Evolutionary conservation across 1,140 invertebrate species (phyloP), one percentile per base, ranked within the genome.

Genomic region (Dolichoris vasculosae): DNA sequence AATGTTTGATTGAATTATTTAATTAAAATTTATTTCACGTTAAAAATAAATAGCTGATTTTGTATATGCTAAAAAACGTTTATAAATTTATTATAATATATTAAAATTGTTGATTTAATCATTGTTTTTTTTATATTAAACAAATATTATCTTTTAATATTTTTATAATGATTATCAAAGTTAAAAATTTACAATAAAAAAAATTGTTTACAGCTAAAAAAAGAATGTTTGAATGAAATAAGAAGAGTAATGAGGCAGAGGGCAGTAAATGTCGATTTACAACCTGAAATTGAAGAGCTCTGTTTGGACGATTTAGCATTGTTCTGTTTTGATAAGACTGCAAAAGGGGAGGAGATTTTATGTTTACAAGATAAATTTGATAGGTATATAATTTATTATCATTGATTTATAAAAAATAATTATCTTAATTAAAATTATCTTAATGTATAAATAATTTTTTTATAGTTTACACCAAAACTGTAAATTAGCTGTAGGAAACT

Each of bases 291-390:
- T 84, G 98, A 99, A 94, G 96, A 97, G 89, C 94, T 94, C 63
- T 99, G 99, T 90, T 93, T 99, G 1, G 95, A 95, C 86, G 98
- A 99, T 89, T 94, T 99, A 4, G 96, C 97, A 0, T 94, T 94
- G 80, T 95, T 95, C 89, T 99, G 99, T 91, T 96, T 96, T 77
- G 96, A 97, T 79, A 96, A 97, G 91, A 96, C 96, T 40, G 95
- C 95, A 82, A 97, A 96, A 92, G 97, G 96, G 75, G 97, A 97
- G 93, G 97, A 98, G 94, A 97, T 99, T 94, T 91, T 96, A 71
- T 99, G 99, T 92, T 94, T 99, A 26, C 98, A 99, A 93, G 96
- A 96, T 84, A 97, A 98, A 91, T 95, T 98, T 75, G 97, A 98
- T 78, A 94, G 94, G 94, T 94, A 91, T 88, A 87, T 48, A 82